phyloP scores from a whole-genome alignment of 2,888 invertebrate genomes.

The Pandemis corylana region DNA sequence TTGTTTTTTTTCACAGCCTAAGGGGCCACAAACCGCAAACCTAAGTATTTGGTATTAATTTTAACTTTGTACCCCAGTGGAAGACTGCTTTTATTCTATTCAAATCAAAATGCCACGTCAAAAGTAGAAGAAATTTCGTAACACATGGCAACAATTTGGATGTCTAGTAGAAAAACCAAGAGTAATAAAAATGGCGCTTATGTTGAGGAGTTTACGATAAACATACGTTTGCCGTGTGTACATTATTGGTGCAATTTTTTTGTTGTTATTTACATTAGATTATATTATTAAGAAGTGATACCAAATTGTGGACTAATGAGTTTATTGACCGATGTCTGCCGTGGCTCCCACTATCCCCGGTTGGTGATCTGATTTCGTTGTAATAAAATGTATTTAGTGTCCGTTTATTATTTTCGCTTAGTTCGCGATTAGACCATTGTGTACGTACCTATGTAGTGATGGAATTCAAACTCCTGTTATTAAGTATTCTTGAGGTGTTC shows the following conservation, averaged over 20 bases:
- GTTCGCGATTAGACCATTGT: constrained; percentile 27
- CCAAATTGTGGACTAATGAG: constrained; percentile 79
- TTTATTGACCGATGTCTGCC: constrained; percentile 84
- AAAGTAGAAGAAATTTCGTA: constrained; percentile 1
- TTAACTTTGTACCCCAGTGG: too few species aligned
- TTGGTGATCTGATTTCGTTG: constrained; percentile 57
- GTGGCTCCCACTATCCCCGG: constrained; percentile 84
- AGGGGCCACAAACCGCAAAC: too few species aligned
- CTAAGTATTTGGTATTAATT: too few species aligned
- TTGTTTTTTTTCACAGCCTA: too few species aligned
- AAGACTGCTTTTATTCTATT: too few species aligned
- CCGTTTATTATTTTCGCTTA: constrained; percentile 17
- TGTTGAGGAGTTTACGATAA: constrained; percentile 71
- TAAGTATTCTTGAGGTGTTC: constrained; percentile 32
- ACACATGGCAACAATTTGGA: constrained; percentile 29
- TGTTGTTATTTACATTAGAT: constrained; percentile 48
- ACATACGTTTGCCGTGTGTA: constrained; percentile 64
- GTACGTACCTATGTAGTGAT: constrained; percentile 13
- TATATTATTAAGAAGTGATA: constrained; percentile 61
- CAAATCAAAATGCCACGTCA: not conserved
- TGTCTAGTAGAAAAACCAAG: constrained; percentile 40
- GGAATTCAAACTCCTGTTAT: constrained; percentile 22
- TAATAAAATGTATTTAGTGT: constrained; percentile 31
- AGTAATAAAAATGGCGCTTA: constrained; percentile 76
- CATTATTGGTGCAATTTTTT: constrained; percentile 48